phyloP scores from a whole-genome alignment of 2,113 vertebrate species.

The Thunnus maccoyii region DNA sequence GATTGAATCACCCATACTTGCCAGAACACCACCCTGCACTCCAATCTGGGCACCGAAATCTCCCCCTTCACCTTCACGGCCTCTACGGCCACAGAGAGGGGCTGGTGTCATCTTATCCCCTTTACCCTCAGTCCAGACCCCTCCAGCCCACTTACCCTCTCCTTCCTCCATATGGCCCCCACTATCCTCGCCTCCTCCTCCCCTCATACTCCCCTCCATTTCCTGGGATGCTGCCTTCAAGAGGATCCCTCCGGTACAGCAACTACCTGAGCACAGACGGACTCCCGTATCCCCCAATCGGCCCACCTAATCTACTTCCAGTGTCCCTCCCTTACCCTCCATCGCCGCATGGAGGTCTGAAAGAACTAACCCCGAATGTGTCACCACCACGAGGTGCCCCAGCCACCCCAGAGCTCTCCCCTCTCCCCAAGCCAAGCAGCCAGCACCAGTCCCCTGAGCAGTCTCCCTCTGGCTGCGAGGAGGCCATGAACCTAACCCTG shows the following conservation, averaged over 20 bases:
- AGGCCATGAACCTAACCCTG: slow-evolving; percentile 81
- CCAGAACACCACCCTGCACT: slow-evolving; percentile 19
- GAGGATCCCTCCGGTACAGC: slow-evolving; percentile 61
- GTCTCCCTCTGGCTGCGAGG: slow-evolving; percentile 65
- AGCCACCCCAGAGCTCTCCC: slow-evolving; percentile 79
- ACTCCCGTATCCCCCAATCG: slow-evolving; percentile 65
- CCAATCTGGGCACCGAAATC: slow-evolving; percentile 41
- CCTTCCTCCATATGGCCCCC: slow-evolving; percentile 71
- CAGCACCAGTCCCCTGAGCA: slow-evolving; percentile 43
- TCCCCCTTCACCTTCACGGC: slow-evolving; percentile 76
- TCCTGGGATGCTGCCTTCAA: slow-evolving; percentile 71
- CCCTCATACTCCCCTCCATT: slow-evolving; percentile 78
- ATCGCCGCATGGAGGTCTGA: slow-evolving; percentile 70
- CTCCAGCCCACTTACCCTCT: slow-evolving; percentile 75
- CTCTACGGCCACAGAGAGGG: slow-evolving; percentile 80
- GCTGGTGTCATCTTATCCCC: slow-evolving; percentile 76
- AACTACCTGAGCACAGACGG: slow-evolving; percentile 72
- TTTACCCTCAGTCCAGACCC: slow-evolving; percentile 76
- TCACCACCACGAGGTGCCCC: slow-evolving; percentile 75
- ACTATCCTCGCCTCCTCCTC: slow-evolving; percentile 74
- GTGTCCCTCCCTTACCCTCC: slow-evolving; percentile 65
- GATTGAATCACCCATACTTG: slow-evolving; percentile 24
- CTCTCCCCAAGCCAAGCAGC: slow-evolving; percentile 37
- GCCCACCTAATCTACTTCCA: slow-evolving; percentile 64
- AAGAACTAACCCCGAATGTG: slow-evolving; percentile 75